Evolutionary conservation across 2,113 vertebrate genomes (phyloP).

Genomic region (Herpailurus yagouaroundi): DNA sequence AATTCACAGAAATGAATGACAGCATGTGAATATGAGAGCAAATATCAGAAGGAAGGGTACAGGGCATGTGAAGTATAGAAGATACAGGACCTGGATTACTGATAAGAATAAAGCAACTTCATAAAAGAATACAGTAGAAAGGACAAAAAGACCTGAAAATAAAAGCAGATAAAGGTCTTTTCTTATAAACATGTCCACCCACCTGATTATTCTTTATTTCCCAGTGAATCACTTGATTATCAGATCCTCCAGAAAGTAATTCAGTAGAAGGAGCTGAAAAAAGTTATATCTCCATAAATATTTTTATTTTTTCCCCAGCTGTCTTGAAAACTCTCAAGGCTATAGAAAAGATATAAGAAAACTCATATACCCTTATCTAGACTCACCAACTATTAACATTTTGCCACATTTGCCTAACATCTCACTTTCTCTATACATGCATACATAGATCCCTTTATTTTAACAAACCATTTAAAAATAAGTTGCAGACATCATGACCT

Average conservation of each 20-base stretch:
- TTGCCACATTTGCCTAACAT: background rate
- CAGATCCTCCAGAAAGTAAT: constrained; percentile 95
- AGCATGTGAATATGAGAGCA: background rate
- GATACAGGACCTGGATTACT: background rate
- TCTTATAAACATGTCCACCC: constrained; percentile 54
- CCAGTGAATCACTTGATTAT: constrained; percentile 94
- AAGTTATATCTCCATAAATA: constrained; percentile 38
- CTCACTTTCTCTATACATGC: background rate
- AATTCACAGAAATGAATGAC: background rate
- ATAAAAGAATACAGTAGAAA: background rate
- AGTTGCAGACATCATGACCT: background rate
- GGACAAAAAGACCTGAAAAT: constrained; percentile 1
- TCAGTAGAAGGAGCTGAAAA: constrained; percentile 89
- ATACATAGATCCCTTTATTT: background rate
- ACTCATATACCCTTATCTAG: background rate
- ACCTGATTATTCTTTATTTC: constrained; percentile 90
- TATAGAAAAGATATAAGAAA: constrained; percentile 13
- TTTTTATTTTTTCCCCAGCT: constrained; percentile 14
- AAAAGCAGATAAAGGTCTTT: background rate
- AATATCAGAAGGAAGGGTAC: background rate
- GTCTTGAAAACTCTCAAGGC: constrained; percentile 9
- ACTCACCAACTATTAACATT: constrained; percentile 40
- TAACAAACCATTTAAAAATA: background rate
- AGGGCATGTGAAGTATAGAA: background rate
- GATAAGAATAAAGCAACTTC: constrained; percentile 16